A percentile compares a stretch with the other conserved stretches of the same genome.
Evolutionary conservation across 2,113 vertebrate genomes (phyloP).

Genomic region (Electrona antarctica): DNA sequence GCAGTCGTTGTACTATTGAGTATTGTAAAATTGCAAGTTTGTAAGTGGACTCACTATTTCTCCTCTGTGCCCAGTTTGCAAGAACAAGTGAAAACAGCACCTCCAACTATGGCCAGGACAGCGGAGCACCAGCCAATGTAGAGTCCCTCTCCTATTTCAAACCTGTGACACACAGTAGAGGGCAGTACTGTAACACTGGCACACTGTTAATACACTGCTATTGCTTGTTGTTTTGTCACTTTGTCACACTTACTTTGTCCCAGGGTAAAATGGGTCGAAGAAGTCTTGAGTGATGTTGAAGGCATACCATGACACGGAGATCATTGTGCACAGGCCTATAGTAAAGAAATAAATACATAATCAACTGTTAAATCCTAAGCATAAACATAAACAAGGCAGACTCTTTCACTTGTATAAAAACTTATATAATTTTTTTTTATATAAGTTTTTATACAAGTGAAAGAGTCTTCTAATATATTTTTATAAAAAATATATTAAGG

Average conservation of each 20-base stretch:
- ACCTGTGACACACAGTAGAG: constrained; percentile 72
- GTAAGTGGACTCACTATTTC: constrained; percentile 68
- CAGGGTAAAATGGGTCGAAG: constrained; percentile 82
- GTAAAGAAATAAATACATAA: too few species aligned
- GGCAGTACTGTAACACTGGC: constrained; percentile 15
- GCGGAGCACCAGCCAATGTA: constrained; percentile 91
- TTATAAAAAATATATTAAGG: constrained; percentile 2
- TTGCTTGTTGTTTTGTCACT: too few species aligned
- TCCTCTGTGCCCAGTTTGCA: constrained; percentile 69
- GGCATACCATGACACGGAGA: constrained; percentile 90
- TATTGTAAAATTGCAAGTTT: neutral
- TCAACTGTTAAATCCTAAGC: too few species aligned
- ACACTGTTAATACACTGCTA: too few species aligned
- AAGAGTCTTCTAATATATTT: too few species aligned
- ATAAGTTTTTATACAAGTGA: too few species aligned
- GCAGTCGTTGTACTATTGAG: neutral
- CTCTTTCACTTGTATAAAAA: neutral
- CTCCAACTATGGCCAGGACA: constrained; percentile 82
- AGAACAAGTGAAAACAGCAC: constrained; percentile 78
- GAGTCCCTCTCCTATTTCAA: constrained; percentile 87
- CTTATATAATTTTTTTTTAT: too few species aligned
- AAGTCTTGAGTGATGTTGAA: constrained; percentile 88
- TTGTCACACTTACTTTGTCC: constrained; percentile 81
- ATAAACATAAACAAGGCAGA: too few species aligned
- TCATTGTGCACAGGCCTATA: constrained; percentile 83